Conservation (phyloP, 2,888 invertebrate genomes). For the Gymnosoma rotundatum region DNA sequence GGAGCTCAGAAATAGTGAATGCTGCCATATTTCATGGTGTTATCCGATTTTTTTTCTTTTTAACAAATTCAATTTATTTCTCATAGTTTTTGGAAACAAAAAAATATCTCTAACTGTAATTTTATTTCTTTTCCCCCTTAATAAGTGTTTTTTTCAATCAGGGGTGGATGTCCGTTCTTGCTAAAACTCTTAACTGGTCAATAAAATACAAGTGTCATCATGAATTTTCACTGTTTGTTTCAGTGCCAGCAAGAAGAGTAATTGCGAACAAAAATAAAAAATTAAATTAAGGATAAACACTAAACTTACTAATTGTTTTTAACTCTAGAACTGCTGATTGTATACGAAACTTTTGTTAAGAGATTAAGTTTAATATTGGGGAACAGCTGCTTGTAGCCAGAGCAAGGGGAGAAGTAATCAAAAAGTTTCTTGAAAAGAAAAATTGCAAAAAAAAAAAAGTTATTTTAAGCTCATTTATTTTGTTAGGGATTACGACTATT, state of each 20-base stretch:
- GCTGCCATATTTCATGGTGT: slow-evolving; percentile 48
- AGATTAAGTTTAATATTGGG: slow-evolving; percentile 13
- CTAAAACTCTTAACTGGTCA: slow-evolving; percentile 31
- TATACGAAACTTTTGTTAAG: slow-evolving; percentile 44
- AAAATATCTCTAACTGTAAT: slow-evolving; percentile 15
- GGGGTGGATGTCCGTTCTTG: neutral
- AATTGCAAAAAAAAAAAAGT: slow-evolving; percentile 34
- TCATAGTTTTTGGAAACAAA: neutral
- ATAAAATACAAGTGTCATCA: slow-evolving; percentile 54
- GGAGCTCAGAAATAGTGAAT: slow-evolving; percentile 41
- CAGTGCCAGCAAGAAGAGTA: slow-evolving; percentile 24
- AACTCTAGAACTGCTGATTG: slow-evolving; percentile 56
- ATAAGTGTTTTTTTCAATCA: slow-evolving; percentile 12
- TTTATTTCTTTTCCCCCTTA: neutral
- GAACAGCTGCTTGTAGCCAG: neutral
- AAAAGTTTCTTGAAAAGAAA: neutral
- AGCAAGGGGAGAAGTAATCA: neutral
- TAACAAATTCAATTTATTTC: slow-evolving; percentile 10
- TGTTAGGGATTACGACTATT: slow-evolving; percentile 13
- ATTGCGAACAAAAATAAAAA: neutral
- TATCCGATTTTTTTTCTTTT: slow-evolving; percentile 50
- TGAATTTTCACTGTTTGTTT: slow-evolving; percentile 47
- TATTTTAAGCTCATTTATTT: neutral
- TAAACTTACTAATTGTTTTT: slow-evolving; percentile 62
- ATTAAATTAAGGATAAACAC: slow-evolving; percentile 4